phyloP scores from a whole-genome alignment of 2,888 invertebrate genomes.

The Eudasyphora cyanicolor region DNA sequence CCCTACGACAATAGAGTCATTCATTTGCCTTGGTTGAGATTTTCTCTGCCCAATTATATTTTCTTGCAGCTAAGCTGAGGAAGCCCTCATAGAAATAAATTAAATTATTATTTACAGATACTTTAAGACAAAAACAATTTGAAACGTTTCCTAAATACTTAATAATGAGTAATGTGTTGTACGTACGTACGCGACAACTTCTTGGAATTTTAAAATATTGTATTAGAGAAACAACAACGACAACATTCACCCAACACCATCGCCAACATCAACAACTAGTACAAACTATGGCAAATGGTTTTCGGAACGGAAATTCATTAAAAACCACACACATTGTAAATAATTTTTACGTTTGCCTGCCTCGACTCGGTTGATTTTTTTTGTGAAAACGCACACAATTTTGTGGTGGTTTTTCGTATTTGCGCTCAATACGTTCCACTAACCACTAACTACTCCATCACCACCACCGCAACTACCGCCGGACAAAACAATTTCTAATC shows the following conservation, averaged over 20 bases:
- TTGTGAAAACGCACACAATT: background rate
- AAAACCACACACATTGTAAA: constrained; percentile 64
- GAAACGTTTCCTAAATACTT: constrained; percentile 39
- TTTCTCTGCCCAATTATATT: no score
- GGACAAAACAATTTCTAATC: constrained; percentile 46
- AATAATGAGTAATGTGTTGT: constrained; percentile 18
- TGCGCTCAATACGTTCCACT: constrained; percentile 3
- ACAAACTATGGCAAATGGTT: no score
- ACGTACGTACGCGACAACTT: constrained; percentile 24
- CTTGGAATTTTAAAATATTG: constrained; percentile 41
- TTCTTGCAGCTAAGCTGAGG: background rate
- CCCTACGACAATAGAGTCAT: background rate
- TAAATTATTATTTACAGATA: constrained; percentile 19
- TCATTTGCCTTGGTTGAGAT: background rate
- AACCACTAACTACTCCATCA: background rate
- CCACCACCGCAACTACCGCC: background rate
- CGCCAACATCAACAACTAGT: no score
- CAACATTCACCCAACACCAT: constrained; percentile 32
- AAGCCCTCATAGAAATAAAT: constrained; percentile 32
- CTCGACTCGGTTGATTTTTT: no score
- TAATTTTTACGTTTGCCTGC: constrained; percentile 27
- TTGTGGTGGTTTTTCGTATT: constrained; percentile 42
- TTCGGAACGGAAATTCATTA: constrained; percentile 63
- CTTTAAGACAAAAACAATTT: constrained; percentile 5
- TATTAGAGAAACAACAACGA: constrained; percentile 20